A percentile compares a stretch with the other conserved stretches of the same genome.
These are phyloP conservation scores for Nephrotoma guestfalica DNA, from an alignment of 2,888 invertebrate genomes.

Conservation along the genomic window DNA sequence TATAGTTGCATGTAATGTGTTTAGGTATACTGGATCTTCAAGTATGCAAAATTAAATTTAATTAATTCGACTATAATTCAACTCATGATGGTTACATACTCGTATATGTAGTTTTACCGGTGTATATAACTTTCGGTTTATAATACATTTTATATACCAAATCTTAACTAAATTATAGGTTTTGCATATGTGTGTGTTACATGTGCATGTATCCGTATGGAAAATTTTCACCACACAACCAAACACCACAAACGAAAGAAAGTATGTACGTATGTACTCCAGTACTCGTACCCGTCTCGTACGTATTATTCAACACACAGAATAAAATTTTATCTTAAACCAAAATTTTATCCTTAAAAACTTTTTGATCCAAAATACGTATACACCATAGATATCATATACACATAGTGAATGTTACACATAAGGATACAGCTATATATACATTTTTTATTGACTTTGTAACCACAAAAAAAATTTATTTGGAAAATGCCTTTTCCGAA, in stretches of 20 bases:
- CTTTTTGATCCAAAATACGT: not conserved
- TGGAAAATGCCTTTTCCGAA: not conserved
- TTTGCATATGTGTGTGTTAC: not conserved
- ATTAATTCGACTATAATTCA: not conserved
- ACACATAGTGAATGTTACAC: not conserved
- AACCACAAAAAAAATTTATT: not conserved
- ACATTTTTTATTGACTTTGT: not conserved
- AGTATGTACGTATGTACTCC: not conserved
- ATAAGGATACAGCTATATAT: not conserved
- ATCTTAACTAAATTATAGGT: not conserved
- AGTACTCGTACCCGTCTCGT: too few relatives aligned
- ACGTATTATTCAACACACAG: too few relatives aligned
- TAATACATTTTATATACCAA: not conserved
- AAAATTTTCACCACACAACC: not conserved
- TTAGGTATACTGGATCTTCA: too few relatives aligned
- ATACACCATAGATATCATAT: not conserved
- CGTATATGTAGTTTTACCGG: not conserved
- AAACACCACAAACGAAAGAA: not conserved
- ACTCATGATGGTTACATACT: not conserved
- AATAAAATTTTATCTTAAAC: not conserved
- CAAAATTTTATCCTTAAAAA: not conserved
- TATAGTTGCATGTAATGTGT: too few relatives aligned
- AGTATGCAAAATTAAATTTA: not conserved
- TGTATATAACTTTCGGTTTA: not conserved
- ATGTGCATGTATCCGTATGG: not conserved